Conservation (phyloP, 2,888 invertebrate genomes). For the Ormyrus nitidulus region DNA sequence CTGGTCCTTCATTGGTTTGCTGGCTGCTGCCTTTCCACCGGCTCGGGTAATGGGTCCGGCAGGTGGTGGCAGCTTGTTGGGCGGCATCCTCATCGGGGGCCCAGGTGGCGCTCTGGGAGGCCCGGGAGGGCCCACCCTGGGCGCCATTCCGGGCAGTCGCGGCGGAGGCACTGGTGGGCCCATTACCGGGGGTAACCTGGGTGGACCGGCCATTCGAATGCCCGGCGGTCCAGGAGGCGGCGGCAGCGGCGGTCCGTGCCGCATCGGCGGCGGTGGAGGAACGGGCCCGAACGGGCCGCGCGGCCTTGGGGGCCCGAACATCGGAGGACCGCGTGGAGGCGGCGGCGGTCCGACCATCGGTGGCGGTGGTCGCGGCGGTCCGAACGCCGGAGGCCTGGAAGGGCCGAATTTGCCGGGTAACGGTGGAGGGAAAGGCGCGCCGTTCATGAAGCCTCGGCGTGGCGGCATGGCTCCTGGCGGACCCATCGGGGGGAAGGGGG, state of each 20-base stretch:
- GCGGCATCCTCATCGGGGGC: conserved; percentile 51
- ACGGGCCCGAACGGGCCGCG: conserved; percentile 39
- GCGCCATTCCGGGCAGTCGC: not conserved
- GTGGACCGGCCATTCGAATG: conserved; percentile 37
- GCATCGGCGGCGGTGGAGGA: conserved; percentile 40
- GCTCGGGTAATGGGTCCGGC: conserved; percentile 10
- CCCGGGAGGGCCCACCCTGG: conserved; percentile 10
- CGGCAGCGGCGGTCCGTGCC: conserved; percentile 47
- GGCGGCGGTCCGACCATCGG: conserved; percentile 51
- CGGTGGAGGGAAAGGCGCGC: conserved; percentile 59
- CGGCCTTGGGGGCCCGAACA: conserved; percentile 32
- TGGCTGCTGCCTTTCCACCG: conserved; percentile 8
- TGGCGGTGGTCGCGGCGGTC: conserved; percentile 57
- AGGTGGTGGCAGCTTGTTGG: conserved; percentile 52
- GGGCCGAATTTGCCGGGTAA: conserved; percentile 62
- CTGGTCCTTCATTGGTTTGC: conserved; percentile 60
- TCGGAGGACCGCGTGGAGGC: conserved; percentile 46
- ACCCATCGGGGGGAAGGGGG: conserved; percentile 56
- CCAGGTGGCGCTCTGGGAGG: conserved; percentile 24
- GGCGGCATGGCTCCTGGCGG: conserved; percentile 55
- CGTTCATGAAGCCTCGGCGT: conserved; percentile 61
- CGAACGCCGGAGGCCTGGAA: conserved; percentile 51
- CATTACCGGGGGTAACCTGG: conserved; percentile 30
- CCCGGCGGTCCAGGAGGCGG: conserved; percentile 56
- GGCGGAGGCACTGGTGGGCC: conserved; percentile 53